Conservation (phyloP, 2,797 vertebrate species). For the Phrynocephalus vlangalii region DNA sequence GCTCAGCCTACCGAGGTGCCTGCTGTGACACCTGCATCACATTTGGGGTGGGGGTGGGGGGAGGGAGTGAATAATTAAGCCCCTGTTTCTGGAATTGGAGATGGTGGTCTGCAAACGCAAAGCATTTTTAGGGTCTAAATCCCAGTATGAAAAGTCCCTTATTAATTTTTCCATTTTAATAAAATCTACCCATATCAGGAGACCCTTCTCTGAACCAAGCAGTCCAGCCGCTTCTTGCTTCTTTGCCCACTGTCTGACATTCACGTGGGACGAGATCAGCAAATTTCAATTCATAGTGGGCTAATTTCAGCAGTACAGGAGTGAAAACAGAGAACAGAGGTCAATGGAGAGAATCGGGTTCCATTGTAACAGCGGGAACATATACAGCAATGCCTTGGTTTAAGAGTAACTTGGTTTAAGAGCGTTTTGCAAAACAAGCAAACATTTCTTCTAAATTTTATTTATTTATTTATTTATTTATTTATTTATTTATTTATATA, state of each 20-base stretch:
- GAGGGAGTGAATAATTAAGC: not conserved
- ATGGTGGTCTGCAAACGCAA: not conserved
- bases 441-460: too few relatives aligned
- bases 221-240: not conserved
- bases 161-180: constrained; percentile 18
- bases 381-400: too few relatives aligned
- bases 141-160: constrained; percentile 30
- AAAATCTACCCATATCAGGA: constrained; percentile 11
- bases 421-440: too few relatives aligned
- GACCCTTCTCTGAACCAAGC: constrained; percentile 27
- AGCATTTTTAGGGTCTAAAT: constrained; percentile 16
- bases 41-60: not conserved
- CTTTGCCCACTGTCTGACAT: constrained; percentile 2
- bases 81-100: not conserved
- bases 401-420: too few relatives aligned
- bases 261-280: constrained; percentile 7
- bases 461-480: too few relatives aligned
- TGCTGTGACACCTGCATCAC: not conserved
- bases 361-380: not conserved
- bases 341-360: not conserved
- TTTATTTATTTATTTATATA: too few relatives aligned
- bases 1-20: not conserved
- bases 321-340: not conserved
- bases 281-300: constrained; percentile 29
- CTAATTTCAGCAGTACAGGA: not conserved